Evolutionary conservation across 1,140 invertebrate species (phyloP).

Genomic region (Chironomus striatipennis): DNA sequence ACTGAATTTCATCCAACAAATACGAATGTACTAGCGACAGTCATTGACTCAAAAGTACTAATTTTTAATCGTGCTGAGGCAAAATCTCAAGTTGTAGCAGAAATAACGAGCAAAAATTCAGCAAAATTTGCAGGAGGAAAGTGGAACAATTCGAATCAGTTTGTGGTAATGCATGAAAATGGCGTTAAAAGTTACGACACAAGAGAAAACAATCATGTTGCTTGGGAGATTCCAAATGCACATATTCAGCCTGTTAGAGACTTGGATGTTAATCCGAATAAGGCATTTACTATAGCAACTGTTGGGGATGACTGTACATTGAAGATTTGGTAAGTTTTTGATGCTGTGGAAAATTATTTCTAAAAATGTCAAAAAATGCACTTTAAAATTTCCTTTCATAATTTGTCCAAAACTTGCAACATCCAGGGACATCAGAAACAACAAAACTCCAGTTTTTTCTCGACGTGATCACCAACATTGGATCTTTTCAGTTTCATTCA

Average conservation of each 20-base stretch:
- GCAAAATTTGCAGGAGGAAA: slow-evolving; percentile 71
- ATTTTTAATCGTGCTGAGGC: slow-evolving; percentile 48
- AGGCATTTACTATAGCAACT: slow-evolving; percentile 86
- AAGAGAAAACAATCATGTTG: slow-evolving; percentile 55
- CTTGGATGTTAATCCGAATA: slow-evolving; percentile 94
- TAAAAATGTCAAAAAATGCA: too few species aligned
- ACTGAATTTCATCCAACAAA: slow-evolving; percentile 81
- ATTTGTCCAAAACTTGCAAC: too few species aligned
- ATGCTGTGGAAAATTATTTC: not conserved
- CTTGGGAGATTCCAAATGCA: slow-evolving; percentile 77
- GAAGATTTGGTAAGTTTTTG: slow-evolving; percentile 68
- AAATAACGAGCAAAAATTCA: slow-evolving; percentile 55
- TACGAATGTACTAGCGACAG: slow-evolving; percentile 54
- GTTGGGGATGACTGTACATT: slow-evolving; percentile 91
- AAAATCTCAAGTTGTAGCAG: slow-evolving; percentile 39
- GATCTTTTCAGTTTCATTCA: slow-evolving; percentile 91
- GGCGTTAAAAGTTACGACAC: slow-evolving; percentile 83
- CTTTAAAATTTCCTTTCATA: too few species aligned
- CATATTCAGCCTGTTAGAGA: slow-evolving; percentile 84
- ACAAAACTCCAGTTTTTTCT: slow-evolving; percentile 65
- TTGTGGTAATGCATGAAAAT: slow-evolving; percentile 75
- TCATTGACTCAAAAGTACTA: slow-evolving; percentile 63
- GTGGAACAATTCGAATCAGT: slow-evolving; percentile 79
- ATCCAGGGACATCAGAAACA: slow-evolving; percentile 67
- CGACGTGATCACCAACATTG: slow-evolving; percentile 91